Percentiles rank a stretch among this genome's conserved stretches.
Conservation (phyloP, 2,113 vertebrate genomes). For the Laticauda colubrina region DNA sequence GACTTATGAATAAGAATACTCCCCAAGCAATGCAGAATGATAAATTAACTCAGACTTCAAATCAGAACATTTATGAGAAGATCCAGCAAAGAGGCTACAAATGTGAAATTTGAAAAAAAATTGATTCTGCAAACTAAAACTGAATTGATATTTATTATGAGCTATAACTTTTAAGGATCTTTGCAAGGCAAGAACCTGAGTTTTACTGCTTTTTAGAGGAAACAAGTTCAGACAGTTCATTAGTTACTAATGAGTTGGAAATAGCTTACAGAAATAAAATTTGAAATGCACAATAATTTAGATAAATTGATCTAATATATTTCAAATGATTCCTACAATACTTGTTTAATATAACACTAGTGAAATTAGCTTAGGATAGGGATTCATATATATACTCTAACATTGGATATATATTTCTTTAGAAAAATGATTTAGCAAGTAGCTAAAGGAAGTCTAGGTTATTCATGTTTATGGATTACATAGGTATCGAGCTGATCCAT, state of each 20-base stretch:
- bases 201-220: background rate
- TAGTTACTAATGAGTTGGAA: background rate
- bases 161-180: background rate
- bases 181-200: background rate
- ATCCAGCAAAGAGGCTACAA: background rate
- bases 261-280: background rate
- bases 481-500: conserved; percentile 8
- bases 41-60: conserved; percentile 3
- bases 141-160: background rate
- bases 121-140: background rate
- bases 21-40: background rate
- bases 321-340: background rate
- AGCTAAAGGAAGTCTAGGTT: background rate
- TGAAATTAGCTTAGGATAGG: background rate
- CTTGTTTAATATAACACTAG: background rate
- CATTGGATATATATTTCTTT: background rate
- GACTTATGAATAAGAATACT: background rate
- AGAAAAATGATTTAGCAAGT: background rate
- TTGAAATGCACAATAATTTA: background rate
- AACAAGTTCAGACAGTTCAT: background rate
- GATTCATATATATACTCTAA: background rate
- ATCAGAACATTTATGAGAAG: conserved; percentile 11
- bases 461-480: background rate
- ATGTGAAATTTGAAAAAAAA: background rate
- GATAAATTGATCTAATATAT: background rate